Evolutionary conservation across 1,140 invertebrate species (phyloP).

Genomic region (Procambarus clarkii): DNA sequence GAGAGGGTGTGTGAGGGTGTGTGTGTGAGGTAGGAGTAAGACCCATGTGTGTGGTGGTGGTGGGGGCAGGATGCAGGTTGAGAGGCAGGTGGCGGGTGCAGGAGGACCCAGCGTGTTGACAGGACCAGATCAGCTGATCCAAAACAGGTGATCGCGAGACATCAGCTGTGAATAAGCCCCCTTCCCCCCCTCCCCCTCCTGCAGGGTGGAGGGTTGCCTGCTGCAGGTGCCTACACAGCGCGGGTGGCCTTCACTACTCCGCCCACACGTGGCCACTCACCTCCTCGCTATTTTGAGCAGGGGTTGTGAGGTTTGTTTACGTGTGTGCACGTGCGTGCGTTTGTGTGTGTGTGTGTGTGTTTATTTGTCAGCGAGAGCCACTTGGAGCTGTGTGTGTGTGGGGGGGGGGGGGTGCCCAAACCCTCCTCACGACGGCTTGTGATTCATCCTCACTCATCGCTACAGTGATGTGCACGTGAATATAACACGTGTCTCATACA

Average conservation of each 20-base stretch:
- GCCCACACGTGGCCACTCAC: background rate
- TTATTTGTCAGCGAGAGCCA: too few relatives aligned
- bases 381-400: too few relatives aligned
- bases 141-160: conserved; percentile 16
- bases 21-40: background rate
- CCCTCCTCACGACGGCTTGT: too few relatives aligned
- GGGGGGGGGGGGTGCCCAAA: too few relatives aligned
- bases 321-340: background rate
- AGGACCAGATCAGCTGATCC: conserved; percentile 17
- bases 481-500: too few relatives aligned
- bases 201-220: background rate
- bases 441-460: too few relatives aligned
- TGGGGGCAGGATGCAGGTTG: background rate
- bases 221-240: background rate
- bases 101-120: conserved; percentile 16
- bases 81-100: background rate
- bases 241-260: background rate
- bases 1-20: background rate
- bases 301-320: background rate
- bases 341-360: too few relatives aligned
- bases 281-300: background rate
- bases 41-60: background rate
- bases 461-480: too few relatives aligned
- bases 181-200: too few relatives aligned
- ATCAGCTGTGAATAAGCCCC: conserved; percentile 4